Evolutionary conservation across 2,797 vertebrate species (phyloP).

Genomic region (Clarias laeviceps): DNA sequence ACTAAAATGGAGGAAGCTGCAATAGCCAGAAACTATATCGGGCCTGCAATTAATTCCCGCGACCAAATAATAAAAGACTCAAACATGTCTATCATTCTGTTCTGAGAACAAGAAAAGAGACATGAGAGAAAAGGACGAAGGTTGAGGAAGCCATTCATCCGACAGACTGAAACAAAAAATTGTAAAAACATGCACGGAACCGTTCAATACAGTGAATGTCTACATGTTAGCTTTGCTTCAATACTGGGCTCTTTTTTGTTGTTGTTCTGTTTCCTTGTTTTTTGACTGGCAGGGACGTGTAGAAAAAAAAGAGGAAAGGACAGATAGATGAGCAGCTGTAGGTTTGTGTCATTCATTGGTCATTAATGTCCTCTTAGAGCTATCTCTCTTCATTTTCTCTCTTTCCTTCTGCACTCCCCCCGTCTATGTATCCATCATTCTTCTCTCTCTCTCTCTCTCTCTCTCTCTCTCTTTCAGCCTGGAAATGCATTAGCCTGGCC

Average conservation of each 20-base stretch:
- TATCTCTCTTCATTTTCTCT: background rate
- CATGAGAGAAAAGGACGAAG: background rate
- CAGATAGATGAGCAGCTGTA: background rate
- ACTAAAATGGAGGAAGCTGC: constrained; percentile 44
- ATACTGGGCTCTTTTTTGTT: background rate
- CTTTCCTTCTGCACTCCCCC: background rate
- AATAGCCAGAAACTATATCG: constrained; percentile 38
- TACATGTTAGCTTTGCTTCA: background rate
- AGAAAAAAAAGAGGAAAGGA: background rate
- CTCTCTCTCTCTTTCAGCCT: background rate
- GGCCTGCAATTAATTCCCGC: constrained; percentile 52
- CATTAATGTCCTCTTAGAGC: background rate
- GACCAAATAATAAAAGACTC: constrained; percentile 48
- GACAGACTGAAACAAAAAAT: background rate
- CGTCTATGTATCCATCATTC: background rate
- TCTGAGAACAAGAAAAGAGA: background rate
- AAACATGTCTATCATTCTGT: constrained; percentile 40
- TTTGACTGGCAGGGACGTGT: background rate
- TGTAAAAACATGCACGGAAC: background rate
- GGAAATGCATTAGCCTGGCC: constrained; percentile 16
- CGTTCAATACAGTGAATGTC: background rate
- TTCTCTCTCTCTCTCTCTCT: background rate
- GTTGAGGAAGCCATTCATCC: constrained; percentile 11
- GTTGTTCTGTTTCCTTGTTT: background rate
- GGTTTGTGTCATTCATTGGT: background rate